phyloP scores from a whole-genome alignment of 2,113 vertebrate genomes.

The Aix galericulata region DNA sequence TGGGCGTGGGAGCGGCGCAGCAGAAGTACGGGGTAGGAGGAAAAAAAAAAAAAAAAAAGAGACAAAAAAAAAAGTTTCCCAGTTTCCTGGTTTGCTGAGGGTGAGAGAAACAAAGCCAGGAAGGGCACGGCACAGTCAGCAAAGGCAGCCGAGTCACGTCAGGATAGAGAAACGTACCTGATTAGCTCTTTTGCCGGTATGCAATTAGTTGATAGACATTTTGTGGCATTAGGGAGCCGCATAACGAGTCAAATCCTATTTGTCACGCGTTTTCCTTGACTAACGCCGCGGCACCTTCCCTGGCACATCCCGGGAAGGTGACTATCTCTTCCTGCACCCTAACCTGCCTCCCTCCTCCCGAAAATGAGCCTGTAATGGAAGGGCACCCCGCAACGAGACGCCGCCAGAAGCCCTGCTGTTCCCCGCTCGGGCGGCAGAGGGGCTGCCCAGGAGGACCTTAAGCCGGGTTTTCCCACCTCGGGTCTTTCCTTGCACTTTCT shows the following conservation, averaged over 20 bases:
- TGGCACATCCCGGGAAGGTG: constrained; percentile 5
- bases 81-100: neutral
- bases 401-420: neutral
- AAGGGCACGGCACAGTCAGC: neutral
- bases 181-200: neutral
- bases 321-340: constrained; percentile 17
- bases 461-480: neutral
- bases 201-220: neutral
- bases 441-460: neutral
- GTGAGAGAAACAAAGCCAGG: neutral
- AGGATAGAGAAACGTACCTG: neutral
- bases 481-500: neutral
- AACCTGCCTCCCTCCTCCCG: neutral
- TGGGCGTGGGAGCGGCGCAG: neutral
- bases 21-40: neutral
- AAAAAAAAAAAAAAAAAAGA: neutral
- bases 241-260: neutral
- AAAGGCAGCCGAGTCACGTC: neutral
- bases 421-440: neutral
- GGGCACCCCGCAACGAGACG: neutral
- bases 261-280: neutral
- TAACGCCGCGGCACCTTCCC: constrained; percentile 3
- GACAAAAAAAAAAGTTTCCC: neutral
- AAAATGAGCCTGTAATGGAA: neutral
- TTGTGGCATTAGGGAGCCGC: neutral